Conservation (phyloP, 2,888 invertebrate species). For the Andrena trimmerana region DNA sequence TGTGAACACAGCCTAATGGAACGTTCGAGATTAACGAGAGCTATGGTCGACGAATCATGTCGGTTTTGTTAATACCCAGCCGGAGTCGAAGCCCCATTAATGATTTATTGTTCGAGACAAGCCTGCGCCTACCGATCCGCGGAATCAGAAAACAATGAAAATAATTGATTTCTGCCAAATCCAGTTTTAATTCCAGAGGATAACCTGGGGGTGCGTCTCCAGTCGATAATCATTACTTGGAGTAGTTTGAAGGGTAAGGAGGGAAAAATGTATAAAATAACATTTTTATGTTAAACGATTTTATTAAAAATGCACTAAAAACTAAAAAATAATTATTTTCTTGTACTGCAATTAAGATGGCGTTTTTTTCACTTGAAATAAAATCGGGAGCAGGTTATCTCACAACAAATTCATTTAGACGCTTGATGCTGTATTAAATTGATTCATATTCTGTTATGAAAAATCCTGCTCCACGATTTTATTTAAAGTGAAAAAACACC, state of each 20-base stretch:
- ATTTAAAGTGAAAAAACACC: too few relatives aligned
- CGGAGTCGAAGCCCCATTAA: slow-evolving; percentile 37
- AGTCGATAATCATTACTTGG: slow-evolving; percentile 14
- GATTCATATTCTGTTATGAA: too few relatives aligned
- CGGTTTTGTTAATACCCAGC: slow-evolving; percentile 40
- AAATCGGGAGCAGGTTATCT: too few relatives aligned
- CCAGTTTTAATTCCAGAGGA: background rate
- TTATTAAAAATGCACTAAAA: too few relatives aligned
- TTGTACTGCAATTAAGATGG: too few relatives aligned
- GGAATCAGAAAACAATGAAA: background rate
- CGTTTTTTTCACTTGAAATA: too few relatives aligned
- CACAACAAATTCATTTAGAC: too few relatives aligned
- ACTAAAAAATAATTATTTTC: too few relatives aligned
- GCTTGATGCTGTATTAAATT: too few relatives aligned
- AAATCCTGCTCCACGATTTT: too few relatives aligned
- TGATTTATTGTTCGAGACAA: slow-evolving; percentile 36
- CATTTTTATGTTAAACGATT: too few relatives aligned
- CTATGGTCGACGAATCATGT: slow-evolving; percentile 36
- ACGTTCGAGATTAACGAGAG: slow-evolving; percentile 59
- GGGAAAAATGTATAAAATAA: too few relatives aligned
- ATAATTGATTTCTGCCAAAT: slow-evolving; percentile 15
- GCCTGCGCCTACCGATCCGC: background rate
- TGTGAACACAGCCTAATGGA: slow-evolving; percentile 62
- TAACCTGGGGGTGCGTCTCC: background rate
- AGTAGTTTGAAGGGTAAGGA: background rate